Evolutionary conservation across 92 coral and sea anemone genomes (phyloP), one percentile per base, ranked within the genome.

Genomic region (Parazoanthus atlanticus): DNA sequence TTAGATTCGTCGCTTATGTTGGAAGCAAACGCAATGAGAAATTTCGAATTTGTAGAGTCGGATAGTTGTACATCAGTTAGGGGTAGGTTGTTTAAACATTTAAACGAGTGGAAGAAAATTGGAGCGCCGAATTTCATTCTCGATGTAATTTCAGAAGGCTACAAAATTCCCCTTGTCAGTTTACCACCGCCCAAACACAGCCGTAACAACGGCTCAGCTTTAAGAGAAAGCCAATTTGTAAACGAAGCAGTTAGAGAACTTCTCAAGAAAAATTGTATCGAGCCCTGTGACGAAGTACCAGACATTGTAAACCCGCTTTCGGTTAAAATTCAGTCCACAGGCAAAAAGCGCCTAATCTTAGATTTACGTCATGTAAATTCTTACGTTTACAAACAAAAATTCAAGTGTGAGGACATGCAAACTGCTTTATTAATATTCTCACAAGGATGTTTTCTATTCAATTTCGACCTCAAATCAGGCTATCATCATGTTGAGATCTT

Each of bases 231-330:
- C 0, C 23, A 87, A 7, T 79, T 88, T 75, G 86, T 88, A 19
- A 25, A 86, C 16, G 40, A 76, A 49, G 89, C 89, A 19, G 69
- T 86, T 56, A 52, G 21, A 41, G 82, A 86, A 75, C 72, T 82
- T 29, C n/a, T 82, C 11, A n/a, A 26, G 11, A 33, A 34, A 2
- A 66, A 66, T n/a, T 66, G 72, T 23, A 66, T 17, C 9, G 38
- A 36, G 38, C 1, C 38, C 4, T 36, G 38, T 36, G 1, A 36
- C 1, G 38, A n/a, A 11, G 28, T 46, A 49, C 89, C 88, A 9
- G 43, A 34, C 13, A 85, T 85, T 38, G 15, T 85, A 29, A 85
- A 36, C 11, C 88, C 88, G 33, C 72, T 61, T 30, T 82, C 86
- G 3, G 87, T 80, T 2, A 65, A 23, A 66, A 36, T 36, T 36